phyloP scores from a whole-genome alignment of 2,113 vertebrate species.

The Ptilonorhynchus violaceus region DNA sequence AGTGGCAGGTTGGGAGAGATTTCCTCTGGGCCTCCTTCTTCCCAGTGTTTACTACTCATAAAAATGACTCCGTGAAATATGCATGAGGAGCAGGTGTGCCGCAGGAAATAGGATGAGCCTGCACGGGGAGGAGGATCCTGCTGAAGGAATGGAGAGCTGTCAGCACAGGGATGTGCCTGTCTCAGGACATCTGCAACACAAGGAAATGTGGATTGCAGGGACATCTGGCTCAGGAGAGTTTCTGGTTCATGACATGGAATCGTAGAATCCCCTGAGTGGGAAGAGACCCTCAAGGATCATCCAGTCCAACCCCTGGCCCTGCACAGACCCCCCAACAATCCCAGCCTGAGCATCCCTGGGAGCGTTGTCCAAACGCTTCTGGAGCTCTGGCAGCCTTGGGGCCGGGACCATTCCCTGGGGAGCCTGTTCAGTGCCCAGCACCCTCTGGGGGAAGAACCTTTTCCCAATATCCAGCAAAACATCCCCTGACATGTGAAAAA shows the following conservation, averaged over 20 bases:
- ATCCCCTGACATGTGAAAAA: background rate
- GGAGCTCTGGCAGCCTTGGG: background rate
- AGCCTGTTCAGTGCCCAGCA: background rate
- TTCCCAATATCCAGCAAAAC: background rate
- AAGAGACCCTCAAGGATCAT: fast-evolving
- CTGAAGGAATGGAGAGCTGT: background rate
- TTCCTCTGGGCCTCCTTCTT: constrained; percentile 25
- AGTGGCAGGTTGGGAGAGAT: background rate
- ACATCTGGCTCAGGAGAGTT: background rate
- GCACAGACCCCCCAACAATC: background rate
- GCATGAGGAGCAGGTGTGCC: constrained; percentile 7
- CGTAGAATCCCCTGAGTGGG: fast-evolving
- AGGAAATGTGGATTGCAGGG: background rate
- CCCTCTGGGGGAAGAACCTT: background rate
- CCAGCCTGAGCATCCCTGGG: background rate
- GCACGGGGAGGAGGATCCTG: background rate
- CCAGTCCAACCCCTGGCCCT: fast-evolving
- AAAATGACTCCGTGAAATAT: constrained; percentile 22
- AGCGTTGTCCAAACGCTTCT: fast-evolving
- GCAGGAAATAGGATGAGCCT: constrained; percentile 6
- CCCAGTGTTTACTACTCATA: background rate
- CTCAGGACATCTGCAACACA: background rate
- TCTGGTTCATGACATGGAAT: background rate
- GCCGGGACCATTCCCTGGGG: background rate
- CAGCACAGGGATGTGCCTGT: background rate